Conservation (phyloP, 2,797 vertebrate genomes). For the Gouania willdenowi region DNA sequence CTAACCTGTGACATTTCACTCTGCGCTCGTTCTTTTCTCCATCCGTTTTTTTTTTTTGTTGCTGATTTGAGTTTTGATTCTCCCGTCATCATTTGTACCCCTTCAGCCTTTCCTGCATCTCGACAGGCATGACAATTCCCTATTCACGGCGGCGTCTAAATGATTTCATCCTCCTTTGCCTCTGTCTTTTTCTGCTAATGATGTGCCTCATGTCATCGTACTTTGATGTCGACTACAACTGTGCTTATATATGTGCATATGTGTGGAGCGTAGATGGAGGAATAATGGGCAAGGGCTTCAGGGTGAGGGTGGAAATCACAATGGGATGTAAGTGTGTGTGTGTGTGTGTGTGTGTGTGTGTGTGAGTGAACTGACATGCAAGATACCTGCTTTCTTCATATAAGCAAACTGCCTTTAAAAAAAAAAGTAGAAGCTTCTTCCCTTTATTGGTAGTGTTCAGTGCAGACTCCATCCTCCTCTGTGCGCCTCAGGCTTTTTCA, state of each 20-base stretch:
- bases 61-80: slow-evolving; percentile 29
- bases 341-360: too few relatives aligned
- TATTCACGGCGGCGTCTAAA: slow-evolving; percentile 51
- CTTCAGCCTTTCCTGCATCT: slow-evolving; percentile 17
- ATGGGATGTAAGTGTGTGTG: background rate
- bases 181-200: slow-evolving; percentile 63
- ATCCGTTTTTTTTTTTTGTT: slow-evolving; percentile 5
- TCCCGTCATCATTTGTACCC: slow-evolving; percentile 19
- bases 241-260: slow-evolving; percentile 5
- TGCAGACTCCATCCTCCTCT: slow-evolving; percentile 38
- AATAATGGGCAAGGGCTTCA: slow-evolving; percentile 32
- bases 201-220: slow-evolving; percentile 50
- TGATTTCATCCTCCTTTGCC: slow-evolving; percentile 59
- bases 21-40: background rate
- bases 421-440: slow-evolving; percentile 38
- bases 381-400: too few relatives aligned
- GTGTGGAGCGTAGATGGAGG: slow-evolving; percentile 7
- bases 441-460: slow-evolving; percentile 44
- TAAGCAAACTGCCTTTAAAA: too few relatives aligned
- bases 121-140: slow-evolving; percentile 62
- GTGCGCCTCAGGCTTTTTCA: slow-evolving; percentile 41
- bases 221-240: slow-evolving; percentile 67
- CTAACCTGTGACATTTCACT: background rate
- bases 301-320: slow-evolving; percentile 12
- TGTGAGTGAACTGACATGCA: slow-evolving; percentile 52